Evolutionary conservation across 2,888 invertebrate genomes (phyloP), one percentile per base, ranked within the genome.

Genomic region (Trichacis sp.): DNA sequence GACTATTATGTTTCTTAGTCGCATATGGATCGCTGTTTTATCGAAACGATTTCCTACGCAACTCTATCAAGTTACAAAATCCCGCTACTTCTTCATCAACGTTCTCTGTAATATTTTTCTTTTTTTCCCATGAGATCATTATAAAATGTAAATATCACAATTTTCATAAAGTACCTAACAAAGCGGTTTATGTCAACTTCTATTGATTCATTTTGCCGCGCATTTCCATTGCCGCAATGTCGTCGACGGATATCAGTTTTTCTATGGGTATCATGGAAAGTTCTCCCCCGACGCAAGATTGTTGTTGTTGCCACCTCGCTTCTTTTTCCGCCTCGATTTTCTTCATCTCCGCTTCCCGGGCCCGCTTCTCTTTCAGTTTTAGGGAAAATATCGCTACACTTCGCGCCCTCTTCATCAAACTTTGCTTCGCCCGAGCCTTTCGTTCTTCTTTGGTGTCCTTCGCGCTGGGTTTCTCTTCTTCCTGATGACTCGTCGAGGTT

Each of bases 311-410:
- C 79, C 75, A 85, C 84, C 90, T 90, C 15, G 87, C 87, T 74
- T 87, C 86, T 75, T 87, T 87, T 69, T 88, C 87, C 18, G 87
- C 87, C 63, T 89, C 89, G 61, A 88, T 88, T 20, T 90, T 90
- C 60, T 90, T 91, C 53, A 87, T 85, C 64, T 90, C 90, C 0
- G 93, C 93, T 77, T 94, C 94, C 24, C 93, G 86, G 56, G 93
- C 93, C 53, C 93, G 87, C n/a, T 92, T 87, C 75, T 91, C 91
- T 75, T 91, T 91, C 66, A 94, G 85, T 57, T 94, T 94, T 49
- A 94, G 85, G 3, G 94, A 94, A 85, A 94, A 94, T 78, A 94
- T 93, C 3, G 94, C 94, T 42, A 94, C 94, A 0, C 93, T 93
- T 11, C 94, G 88, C 4, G 94, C 94, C 50, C 94, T 89, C 83